Conservation (phyloP, 2,888 invertebrate genomes). For the Exephanes ischioxanthus region DNA sequence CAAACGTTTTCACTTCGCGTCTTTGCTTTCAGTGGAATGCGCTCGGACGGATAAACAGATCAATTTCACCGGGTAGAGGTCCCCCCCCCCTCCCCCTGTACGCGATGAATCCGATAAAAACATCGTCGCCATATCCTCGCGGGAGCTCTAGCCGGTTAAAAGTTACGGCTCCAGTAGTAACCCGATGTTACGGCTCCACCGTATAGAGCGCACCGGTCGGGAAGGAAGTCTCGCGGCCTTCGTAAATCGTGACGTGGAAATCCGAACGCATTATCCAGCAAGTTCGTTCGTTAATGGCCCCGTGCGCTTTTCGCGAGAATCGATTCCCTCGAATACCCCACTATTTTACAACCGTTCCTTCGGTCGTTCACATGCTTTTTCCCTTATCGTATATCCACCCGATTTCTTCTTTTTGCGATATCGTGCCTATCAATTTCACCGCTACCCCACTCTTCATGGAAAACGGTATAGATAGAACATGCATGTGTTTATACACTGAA, state of each 20-base stretch:
- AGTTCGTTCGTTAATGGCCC: conserved; percentile 38
- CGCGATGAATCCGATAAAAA: conserved; percentile 40
- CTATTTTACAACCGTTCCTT: conserved; percentile 34
- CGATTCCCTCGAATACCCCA: conserved; percentile 29
- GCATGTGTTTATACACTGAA: too few relatives aligned
- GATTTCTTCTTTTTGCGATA: conserved; percentile 1
- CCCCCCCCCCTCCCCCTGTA: not conserved
- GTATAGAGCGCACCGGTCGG: conserved; percentile 1
- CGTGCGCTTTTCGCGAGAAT: conserved; percentile 27
- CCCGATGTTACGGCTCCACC: conserved; percentile 23
- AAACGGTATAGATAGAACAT: not conserved
- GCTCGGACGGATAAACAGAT: conserved; percentile 29
- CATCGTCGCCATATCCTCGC: conserved; percentile 36
- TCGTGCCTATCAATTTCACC: conserved; percentile 4
- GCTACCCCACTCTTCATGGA: not conserved
- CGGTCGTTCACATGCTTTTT: conserved; percentile 11
- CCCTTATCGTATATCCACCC: not conserved
- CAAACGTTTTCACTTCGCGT: not conserved
- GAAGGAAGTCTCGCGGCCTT: conserved; percentile 42
- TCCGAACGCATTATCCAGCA: conserved; percentile 46
- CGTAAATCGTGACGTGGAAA: conserved; percentile 45
- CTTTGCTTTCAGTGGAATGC: conserved; percentile 7
- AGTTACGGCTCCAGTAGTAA: conserved; percentile 38
- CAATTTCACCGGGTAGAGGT: not conserved
- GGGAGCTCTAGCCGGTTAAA: conserved; percentile 41